phyloP scores from a whole-genome alignment of 2,888 invertebrate species.

The Diachrysia chrysitis region DNA sequence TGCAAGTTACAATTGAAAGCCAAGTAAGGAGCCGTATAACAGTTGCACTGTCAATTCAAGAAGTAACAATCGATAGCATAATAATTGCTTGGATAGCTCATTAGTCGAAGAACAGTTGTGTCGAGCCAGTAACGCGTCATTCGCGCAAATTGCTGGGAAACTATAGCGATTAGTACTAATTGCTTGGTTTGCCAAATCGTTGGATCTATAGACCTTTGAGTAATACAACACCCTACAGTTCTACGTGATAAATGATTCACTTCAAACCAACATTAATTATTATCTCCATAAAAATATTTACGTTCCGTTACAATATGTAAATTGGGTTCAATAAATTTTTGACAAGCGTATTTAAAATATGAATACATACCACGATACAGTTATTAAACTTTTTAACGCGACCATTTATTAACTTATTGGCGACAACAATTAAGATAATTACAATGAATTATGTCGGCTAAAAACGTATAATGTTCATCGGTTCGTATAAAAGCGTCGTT shows the following conservation, averaged over 20 bases:
- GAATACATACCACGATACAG: conserved; percentile 19
- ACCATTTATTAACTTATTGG: conserved; percentile 24
- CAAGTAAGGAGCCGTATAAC: background rate
- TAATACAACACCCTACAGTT: conserved; percentile 12
- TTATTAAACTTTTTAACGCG: conserved; percentile 25
- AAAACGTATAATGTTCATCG: conserved; percentile 19
- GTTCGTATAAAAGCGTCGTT: conserved; percentile 15
- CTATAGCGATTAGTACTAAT: conserved; percentile 83
- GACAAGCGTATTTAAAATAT: conserved; percentile 1
- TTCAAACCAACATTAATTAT: conserved; percentile 20
- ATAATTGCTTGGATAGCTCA: conserved; percentile 76
- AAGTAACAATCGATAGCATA: conserved; percentile 68
- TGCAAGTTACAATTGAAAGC: too few species aligned
- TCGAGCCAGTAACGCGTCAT: conserved; percentile 72
- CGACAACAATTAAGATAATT: conserved; percentile 20
- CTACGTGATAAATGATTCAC: conserved; percentile 33
- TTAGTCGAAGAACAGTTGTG: conserved; percentile 74
- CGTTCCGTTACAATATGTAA: conserved; percentile 12
- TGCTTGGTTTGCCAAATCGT: conserved; percentile 79
- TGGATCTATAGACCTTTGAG: conserved; percentile 64
- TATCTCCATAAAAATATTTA: conserved; percentile 5
- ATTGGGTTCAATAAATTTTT: conserved; percentile 21
- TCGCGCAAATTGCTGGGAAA: conserved; percentile 80
- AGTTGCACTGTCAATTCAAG: conserved; percentile 32
- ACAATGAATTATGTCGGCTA: conserved; percentile 19